Percentiles rank a stretch among this genome's conserved stretches.
Evolutionary conservation across 2,113 vertebrate species (phyloP).

Genomic region (Notothenia rossii): DNA sequence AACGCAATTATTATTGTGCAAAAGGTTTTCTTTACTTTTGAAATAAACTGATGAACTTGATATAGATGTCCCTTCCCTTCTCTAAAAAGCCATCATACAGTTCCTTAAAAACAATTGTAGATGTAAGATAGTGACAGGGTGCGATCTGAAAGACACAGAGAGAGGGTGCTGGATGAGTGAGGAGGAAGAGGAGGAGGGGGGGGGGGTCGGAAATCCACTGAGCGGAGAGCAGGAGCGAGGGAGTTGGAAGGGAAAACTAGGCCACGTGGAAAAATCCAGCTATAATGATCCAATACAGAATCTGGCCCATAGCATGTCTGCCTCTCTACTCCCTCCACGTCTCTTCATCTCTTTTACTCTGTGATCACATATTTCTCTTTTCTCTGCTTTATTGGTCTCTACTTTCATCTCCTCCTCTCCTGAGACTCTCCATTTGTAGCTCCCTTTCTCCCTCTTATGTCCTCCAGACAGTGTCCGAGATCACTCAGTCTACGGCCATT

Average conservation of each 20-base stretch:
- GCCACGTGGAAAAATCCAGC: slow-evolving; percentile 76
- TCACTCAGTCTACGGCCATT: not conserved
- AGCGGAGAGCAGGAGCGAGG: slow-evolving; percentile 47
- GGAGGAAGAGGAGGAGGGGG: slow-evolving; percentile 3
- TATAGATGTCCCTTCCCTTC: too few relatives aligned
- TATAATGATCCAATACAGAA: slow-evolving; percentile 59
- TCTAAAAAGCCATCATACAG: not conserved
- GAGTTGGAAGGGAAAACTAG: slow-evolving; percentile 69
- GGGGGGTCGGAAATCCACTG: slow-evolving; percentile 34
- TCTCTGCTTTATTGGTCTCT: not conserved
- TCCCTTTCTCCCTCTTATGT: slow-evolving; percentile 6
- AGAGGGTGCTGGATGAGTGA: slow-evolving; percentile 1
- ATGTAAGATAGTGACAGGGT: not conserved
- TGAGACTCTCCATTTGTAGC: not conserved
- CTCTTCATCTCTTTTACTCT: slow-evolving; percentile 6
- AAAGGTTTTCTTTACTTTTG: not conserved
- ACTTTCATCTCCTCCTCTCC: not conserved
- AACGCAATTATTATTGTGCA: not conserved
- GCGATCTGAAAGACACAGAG: slow-evolving; percentile 5
- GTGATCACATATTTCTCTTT: not conserved
- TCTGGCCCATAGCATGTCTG: not conserved
- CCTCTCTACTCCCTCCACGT: not conserved
- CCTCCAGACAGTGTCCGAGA: not conserved
- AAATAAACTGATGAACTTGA: too few relatives aligned
- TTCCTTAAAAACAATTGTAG: not conserved